Evolutionary conservation across 2,113 vertebrate species (phyloP).

Genomic region (Odocoileus hemionus): DNA sequence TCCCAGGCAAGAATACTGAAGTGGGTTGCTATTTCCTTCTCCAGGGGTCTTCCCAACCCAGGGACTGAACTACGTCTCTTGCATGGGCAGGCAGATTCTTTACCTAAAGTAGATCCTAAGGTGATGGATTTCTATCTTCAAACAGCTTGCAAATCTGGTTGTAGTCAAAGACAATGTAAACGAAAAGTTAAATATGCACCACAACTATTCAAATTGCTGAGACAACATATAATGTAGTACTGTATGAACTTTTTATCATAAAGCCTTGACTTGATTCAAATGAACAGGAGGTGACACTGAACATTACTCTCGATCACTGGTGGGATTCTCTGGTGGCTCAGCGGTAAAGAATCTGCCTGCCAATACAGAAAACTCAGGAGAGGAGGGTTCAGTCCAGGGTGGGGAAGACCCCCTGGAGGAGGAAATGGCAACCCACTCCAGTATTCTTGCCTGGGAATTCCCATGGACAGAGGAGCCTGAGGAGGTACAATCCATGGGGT

Average conservation of each 20-base stretch:
- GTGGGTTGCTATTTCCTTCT: background rate
- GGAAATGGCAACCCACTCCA: background rate
- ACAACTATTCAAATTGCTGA: background rate
- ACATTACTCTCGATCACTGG: background rate
- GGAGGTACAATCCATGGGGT: background rate
- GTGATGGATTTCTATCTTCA: background rate
- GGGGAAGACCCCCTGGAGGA: background rate
- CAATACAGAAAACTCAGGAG: background rate
- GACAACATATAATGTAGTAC: background rate
- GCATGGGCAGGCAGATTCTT: background rate
- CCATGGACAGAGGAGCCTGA: background rate
- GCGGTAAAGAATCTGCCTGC: background rate
- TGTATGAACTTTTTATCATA: background rate
- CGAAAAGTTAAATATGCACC: background rate
- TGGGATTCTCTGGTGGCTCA: background rate
- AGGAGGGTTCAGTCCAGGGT: background rate
- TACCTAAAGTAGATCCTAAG: background rate
- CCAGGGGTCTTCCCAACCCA: background rate
- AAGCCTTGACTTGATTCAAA: background rate
- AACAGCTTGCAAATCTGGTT: background rate
- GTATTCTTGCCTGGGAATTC: background rate
- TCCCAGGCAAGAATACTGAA: background rate
- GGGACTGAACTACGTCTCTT: background rate
- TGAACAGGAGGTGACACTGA: background rate
- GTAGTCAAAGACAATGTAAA: background rate